Percentiles rank a stretch among this genome's conserved stretches.
phyloP scores from a whole-genome alignment of 2,113 vertebrate genomes.

The Barbus barbus region DNA sequence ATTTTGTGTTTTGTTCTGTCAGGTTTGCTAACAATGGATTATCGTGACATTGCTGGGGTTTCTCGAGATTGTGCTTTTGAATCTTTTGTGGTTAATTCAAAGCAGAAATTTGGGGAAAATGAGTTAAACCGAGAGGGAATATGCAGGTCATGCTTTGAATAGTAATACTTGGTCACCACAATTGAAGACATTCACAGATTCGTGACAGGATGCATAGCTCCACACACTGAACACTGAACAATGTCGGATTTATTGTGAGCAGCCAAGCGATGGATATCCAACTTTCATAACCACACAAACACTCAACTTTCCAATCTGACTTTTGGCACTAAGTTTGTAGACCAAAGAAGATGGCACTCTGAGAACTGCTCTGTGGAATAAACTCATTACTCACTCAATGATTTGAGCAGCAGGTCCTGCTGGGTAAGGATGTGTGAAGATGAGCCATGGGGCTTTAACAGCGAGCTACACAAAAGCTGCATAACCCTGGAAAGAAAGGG shows the following conservation, averaged over 20 bases:
- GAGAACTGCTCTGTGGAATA: slow-evolving; percentile 70
- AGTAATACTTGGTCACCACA: slow-evolving; percentile 2
- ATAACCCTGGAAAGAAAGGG: background rate
- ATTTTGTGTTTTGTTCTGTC: slow-evolving; percentile 49
- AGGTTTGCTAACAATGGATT: slow-evolving; percentile 64
- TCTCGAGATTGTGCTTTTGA: background rate
- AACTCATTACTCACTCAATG: slow-evolving; percentile 75
- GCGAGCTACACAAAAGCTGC: background rate
- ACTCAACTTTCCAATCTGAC: slow-evolving; percentile 16
- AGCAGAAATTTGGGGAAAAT: background rate
- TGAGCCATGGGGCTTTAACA: slow-evolving; percentile 28
- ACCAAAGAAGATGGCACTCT: slow-evolving; percentile 66
- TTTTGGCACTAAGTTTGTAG: slow-evolving; percentile 8
- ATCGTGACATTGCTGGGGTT: slow-evolving; percentile 60
- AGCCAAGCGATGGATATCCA: slow-evolving; percentile 49
- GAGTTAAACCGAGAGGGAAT: too few species aligned
- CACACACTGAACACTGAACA: slow-evolving; percentile 19
- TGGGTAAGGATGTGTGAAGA: slow-evolving; percentile 53
- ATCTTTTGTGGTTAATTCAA: background rate
- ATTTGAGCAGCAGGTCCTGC: slow-evolving; percentile 69
- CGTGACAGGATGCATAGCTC: background rate
- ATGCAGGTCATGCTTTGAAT: slow-evolving; percentile 5
- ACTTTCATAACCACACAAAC: slow-evolving; percentile 7
- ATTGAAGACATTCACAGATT: slow-evolving; percentile 4
- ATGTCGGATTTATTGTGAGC: slow-evolving; percentile 21